phyloP scores from a whole-genome alignment of 1,140 invertebrate species.

The Idris sp. region DNA sequence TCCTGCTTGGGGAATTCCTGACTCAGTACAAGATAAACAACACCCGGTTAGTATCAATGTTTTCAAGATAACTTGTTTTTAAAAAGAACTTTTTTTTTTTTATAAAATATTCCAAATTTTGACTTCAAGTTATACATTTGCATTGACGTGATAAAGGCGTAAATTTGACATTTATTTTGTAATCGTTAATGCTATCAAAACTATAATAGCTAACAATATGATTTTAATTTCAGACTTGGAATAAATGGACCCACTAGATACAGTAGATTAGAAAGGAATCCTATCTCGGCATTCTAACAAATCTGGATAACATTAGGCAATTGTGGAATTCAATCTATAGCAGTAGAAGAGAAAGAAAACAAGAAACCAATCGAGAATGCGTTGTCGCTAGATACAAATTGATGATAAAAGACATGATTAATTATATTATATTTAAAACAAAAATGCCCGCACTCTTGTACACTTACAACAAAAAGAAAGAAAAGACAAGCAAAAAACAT shows the following conservation, averaged over 20 bases:
- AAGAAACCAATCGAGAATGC: constrained; percentile 45
- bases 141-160: no score
- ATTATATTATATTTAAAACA: constrained; percentile 72
- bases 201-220: no score
- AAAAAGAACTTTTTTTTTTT: no score
- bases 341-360: constrained; percentile 53
- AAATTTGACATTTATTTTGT: no score
- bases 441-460: constrained; percentile 61
- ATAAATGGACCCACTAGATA: constrained; percentile 72
- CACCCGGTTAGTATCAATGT: constrained; percentile 69
- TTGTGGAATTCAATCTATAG: constrained; percentile 67
- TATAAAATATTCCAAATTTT: constrained; percentile 5
- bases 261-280: constrained; percentile 50
- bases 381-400: constrained; percentile 69
- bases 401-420: constrained; percentile 63
- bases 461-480: constrained; percentile 58
- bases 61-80: background rate
- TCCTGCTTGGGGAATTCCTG: constrained; percentile 74
- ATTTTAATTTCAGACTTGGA: constrained; percentile 70
- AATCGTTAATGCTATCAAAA: no score
- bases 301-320: constrained; percentile 62
- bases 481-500: no score
- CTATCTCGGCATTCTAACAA: constrained; percentile 44
- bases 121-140: no score
- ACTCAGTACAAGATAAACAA: constrained; percentile 76